phyloP scores from a whole-genome alignment of 2,888 invertebrate species.

The Branchipolynoe longqiensis region DNA sequence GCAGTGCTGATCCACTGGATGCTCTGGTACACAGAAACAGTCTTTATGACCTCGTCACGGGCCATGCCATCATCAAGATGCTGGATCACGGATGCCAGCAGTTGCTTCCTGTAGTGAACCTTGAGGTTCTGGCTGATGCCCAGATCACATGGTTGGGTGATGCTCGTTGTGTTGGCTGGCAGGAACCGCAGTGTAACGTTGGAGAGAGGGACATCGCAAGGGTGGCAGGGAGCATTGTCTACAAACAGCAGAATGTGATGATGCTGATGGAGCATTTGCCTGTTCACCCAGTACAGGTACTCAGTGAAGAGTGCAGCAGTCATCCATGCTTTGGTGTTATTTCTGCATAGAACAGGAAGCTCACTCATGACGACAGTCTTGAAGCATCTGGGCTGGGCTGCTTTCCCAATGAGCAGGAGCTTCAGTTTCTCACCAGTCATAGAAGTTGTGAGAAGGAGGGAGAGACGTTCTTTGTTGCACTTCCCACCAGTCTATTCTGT shows the following conservation, averaged over 20 bases:
- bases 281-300: neutral
- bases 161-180: conserved; percentile 2
- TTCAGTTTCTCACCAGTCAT: conserved; percentile 12
- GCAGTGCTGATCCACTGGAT: neutral
- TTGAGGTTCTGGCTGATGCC: neutral
- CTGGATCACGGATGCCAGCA: neutral
- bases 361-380: neutral
- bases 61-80: neutral
- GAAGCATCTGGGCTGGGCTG: conserved; percentile 10
- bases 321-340: conserved; percentile 15
- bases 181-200: neutral
- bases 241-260: neutral
- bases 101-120: neutral
- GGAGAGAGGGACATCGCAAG: neutral
- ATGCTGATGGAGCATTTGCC: neutral
- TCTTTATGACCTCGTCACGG: neutral
- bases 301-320: neutral
- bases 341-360: neutral
- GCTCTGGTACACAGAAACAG: neutral
- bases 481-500: neutral
- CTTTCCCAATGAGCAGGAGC: neutral
- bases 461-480: neutral
- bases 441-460: neutral
- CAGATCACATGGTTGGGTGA: conserved; percentile 4
- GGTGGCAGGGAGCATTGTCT: neutral